phyloP scores from a whole-genome alignment of 1,140 invertebrate genomes.

The Doryteuthis pealeii region DNA sequence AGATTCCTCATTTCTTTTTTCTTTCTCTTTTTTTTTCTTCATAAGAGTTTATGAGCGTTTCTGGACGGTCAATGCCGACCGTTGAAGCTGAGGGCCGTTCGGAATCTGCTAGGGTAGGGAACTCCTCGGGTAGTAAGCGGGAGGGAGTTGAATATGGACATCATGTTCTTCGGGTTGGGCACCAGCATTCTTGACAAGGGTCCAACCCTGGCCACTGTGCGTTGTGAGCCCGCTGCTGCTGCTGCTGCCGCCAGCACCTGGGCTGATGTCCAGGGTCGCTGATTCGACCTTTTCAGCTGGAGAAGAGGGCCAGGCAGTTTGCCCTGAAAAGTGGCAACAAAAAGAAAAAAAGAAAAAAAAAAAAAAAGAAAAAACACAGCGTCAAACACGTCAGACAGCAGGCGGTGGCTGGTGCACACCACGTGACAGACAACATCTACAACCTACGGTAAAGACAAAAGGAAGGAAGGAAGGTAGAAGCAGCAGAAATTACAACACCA shows the following conservation, averaged over 20 bases:
- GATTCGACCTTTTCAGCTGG: not conserved
- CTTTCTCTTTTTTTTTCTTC: too few relatives aligned
- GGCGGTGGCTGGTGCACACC: not conserved
- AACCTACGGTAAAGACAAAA: too few relatives aligned
- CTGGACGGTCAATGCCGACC: not conserved
- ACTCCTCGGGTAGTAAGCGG: not conserved
- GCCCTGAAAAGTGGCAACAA: not conserved
- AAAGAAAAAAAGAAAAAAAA: too few relatives aligned
- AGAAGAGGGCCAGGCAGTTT: conserved; percentile 3
- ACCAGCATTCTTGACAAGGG: not conserved
- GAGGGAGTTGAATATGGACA: not conserved
- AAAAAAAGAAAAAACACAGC: not conserved
- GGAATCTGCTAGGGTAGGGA: not conserved
- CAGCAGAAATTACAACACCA: too few relatives aligned
- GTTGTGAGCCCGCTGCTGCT: not conserved
- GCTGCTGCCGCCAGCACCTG: too few relatives aligned
- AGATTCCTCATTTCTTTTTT: too few relatives aligned
- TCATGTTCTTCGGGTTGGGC: conserved; percentile 4
- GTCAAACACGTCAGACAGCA: conserved; percentile 1
- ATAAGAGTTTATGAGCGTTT: not conserved
- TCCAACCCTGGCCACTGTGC: not conserved
- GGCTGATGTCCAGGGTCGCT: not conserved
- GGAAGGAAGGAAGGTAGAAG: too few relatives aligned
- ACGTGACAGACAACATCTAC: too few relatives aligned
- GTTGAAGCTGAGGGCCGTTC: not conserved